A percentile compares a stretch with the other conserved stretches of the same genome.
Evolutionary conservation across 2,797 vertebrate genomes (phyloP).

Genomic region (Phylloscopus collybita): DNA sequence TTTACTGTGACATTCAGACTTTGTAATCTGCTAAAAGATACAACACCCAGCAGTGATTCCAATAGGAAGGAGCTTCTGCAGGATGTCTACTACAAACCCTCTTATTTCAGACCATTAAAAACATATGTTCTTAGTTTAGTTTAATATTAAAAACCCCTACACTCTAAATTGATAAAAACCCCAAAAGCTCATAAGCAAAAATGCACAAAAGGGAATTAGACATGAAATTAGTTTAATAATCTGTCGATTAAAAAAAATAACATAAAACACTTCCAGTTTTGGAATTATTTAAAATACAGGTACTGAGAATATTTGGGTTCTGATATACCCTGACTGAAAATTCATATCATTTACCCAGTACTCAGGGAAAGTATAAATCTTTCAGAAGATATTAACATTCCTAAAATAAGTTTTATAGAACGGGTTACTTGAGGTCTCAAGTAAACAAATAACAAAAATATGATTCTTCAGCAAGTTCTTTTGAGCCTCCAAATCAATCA

Average conservation of each 20-base stretch:
- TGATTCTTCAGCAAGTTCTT: constrained; percentile 11
- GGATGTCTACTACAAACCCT: neutral
- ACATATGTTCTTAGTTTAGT: neutral
- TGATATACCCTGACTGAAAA: neutral
- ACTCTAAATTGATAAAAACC: neutral
- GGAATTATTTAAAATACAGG: neutral
- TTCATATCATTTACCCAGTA: neutral
- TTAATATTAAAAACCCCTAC: neutral
- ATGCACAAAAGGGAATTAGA: neutral
- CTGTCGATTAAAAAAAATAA: neutral
- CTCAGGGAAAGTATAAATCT: neutral
- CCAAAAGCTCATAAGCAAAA: neutral
- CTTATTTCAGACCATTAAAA: neutral
- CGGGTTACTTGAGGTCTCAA: neutral
- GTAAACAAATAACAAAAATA: neutral
- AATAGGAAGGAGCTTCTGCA: neutral
- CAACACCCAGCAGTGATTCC: neutral
- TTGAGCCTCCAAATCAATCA: neutral
- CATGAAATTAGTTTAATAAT: neutral
- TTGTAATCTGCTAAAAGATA: neutral
- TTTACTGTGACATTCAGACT: neutral
- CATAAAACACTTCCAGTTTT: neutral
- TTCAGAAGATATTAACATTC: neutral
- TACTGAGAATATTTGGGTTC: neutral
- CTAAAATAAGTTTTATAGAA: neutral